These are phyloP conservation scores for Anastrepha obliqua DNA, from an alignment of 1,140 invertebrate species.

Conservation along the genomic window DNA sequence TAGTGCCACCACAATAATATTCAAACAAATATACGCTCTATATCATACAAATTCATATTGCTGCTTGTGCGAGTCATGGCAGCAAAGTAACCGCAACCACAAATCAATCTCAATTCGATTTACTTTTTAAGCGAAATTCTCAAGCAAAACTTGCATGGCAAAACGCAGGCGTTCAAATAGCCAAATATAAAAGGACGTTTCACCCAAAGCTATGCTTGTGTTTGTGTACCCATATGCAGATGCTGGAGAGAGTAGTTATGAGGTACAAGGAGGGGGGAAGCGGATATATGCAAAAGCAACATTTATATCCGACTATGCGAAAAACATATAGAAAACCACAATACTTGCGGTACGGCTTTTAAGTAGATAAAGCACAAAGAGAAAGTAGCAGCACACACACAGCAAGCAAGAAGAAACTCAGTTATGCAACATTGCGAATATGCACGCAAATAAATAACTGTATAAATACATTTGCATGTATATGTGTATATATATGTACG, in stretches of 20 bases:
- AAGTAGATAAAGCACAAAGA: not conserved
- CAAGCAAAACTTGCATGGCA: not conserved
- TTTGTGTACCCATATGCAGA: no score
- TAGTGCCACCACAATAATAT: no score
- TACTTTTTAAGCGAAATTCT: not conserved
- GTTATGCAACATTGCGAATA: not conserved
- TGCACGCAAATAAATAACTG: not conserved
- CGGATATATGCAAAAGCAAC: not conserved
- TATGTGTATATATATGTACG: no score
- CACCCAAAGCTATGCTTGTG: no score
- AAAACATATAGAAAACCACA: not conserved
- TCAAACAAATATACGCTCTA: no score
- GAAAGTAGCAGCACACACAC: not conserved
- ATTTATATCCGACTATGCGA: not conserved
- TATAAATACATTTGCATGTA: no score
- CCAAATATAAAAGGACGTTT: not conserved
- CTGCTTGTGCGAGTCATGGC: no score
- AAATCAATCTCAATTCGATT: slow-evolving; percentile 33
- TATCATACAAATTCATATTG: no score
- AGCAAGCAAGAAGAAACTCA: not conserved
- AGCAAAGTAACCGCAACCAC: slow-evolving; percentile 35
- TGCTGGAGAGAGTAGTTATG: not conserved
- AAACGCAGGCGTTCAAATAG: not conserved
- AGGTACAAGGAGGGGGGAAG: no score
- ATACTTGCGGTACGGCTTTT: not conserved